Evolutionary conservation across 2,888 invertebrate genomes (phyloP).

Genomic region (Punctoribates punctum): DNA sequence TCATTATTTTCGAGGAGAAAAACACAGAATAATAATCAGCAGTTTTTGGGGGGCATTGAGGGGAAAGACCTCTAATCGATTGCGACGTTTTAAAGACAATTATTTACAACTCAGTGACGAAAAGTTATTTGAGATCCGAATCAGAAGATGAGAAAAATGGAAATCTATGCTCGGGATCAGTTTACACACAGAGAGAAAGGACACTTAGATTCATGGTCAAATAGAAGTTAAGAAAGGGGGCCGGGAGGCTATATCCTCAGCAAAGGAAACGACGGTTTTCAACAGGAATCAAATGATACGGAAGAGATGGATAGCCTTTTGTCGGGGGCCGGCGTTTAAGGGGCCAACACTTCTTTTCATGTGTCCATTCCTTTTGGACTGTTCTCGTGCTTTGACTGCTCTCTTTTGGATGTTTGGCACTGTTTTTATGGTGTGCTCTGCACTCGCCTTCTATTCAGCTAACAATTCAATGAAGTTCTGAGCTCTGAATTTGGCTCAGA

Average conservation of each 20-base stretch:
- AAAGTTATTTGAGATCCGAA: conserved; percentile 20
- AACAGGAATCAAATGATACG: conserved; percentile 5
- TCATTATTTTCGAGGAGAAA: neutral
- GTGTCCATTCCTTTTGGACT: too few species aligned
- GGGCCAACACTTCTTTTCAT: too few species aligned
- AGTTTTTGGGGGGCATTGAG: neutral
- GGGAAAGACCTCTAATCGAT: neutral
- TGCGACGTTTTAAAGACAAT: conserved; percentile 10
- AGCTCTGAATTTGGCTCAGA: neutral
- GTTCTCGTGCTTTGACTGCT: neutral
- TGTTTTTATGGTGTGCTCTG: neutral
- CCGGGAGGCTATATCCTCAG: too few species aligned
- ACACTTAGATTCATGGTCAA: neutral
- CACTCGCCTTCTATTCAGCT: neutral
- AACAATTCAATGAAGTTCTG: neutral
- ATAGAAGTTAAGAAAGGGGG: too few species aligned
- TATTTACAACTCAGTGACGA: conserved; percentile 1
- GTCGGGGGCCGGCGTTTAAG: too few species aligned
- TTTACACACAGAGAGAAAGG: neutral
- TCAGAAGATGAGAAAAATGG: neutral
- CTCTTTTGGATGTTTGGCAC: neutral
- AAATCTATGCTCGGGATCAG: neutral
- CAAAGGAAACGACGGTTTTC: conserved; percentile 4
- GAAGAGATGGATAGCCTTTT: neutral
- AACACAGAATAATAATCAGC: neutral